Percentiles rank a stretch among this genome's conserved stretches.
Conservation (phyloP, 2,113 vertebrate species). For the Sphaerodactylus townsendi region DNA sequence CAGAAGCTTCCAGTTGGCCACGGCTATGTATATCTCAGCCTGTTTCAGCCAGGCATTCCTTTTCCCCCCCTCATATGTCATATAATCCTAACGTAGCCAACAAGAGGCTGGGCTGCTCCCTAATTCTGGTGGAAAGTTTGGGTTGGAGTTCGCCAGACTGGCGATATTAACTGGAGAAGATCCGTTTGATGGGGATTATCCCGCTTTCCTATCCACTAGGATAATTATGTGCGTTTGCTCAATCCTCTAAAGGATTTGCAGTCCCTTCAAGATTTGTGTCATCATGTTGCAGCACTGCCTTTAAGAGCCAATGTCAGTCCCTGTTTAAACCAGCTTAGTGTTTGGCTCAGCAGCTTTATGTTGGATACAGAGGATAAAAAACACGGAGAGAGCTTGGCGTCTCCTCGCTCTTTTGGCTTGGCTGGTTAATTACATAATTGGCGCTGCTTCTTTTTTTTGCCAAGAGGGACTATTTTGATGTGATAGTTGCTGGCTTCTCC, state of each 20-base stretch:
- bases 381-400: constrained; percentile 16
- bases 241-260: not conserved
- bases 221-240: not conserved
- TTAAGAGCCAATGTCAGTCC: not conserved
- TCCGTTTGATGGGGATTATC: not conserved
- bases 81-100: not conserved
- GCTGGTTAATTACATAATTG: constrained; percentile 34
- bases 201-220: not conserved
- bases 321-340: not conserved
- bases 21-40: not conserved
- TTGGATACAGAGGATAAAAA: constrained; percentile 17
- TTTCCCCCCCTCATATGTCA: not conserved
- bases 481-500: constrained; percentile 46
- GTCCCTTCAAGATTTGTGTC: not conserved
- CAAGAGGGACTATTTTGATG: constrained; percentile 51
- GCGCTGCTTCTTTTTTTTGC: constrained; percentile 24
- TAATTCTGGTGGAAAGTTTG: not conserved
- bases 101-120: not conserved
- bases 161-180: not conserved
- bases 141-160: not conserved
- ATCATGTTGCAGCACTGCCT: not conserved
- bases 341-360: constrained; percentile 11
- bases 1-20: not conserved
- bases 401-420: constrained; percentile 32
- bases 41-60: not conserved